These are phyloP conservation scores for Pachymerium ferrugineum DNA, from an alignment of 2,888 invertebrate genomes.

Conservation along the genomic window DNA sequence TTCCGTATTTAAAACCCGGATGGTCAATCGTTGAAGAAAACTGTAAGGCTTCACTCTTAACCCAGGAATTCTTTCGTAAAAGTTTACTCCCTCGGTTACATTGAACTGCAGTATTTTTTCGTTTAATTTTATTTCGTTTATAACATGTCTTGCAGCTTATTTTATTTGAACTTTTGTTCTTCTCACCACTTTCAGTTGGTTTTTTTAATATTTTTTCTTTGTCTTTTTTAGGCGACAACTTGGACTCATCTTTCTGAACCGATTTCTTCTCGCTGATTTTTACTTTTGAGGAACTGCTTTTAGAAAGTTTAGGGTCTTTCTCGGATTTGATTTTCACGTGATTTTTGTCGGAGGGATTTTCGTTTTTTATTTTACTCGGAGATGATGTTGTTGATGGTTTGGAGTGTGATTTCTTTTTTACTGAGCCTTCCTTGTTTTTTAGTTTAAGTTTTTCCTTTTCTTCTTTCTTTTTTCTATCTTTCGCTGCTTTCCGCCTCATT, in stretches of 20 bases:
- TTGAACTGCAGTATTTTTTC: constrained; percentile 67
- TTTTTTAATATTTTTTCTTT: not conserved
- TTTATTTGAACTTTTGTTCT: constrained; percentile 7
- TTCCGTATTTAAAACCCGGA: constrained; percentile 53
- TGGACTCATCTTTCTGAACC: too few relatives aligned
- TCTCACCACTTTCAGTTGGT: not conserved
- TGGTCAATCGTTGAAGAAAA: not conserved
- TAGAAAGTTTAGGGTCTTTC: not conserved
- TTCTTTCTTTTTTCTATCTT: not conserved
- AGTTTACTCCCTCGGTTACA: constrained; percentile 49
- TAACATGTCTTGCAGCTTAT: constrained; percentile 54
- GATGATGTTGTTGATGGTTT: not conserved
- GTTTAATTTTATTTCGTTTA: constrained; percentile 63
- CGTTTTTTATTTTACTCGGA: not conserved
- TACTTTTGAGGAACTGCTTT: not conserved
- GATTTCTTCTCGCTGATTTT: too few relatives aligned
- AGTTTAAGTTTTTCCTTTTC: not conserved
- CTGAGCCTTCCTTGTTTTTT: too few relatives aligned
- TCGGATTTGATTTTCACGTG: not conserved
- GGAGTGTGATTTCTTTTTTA: not conserved
- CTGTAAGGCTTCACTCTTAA: not conserved
- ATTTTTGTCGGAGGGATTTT: too few relatives aligned
- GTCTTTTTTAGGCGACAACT: too few relatives aligned
- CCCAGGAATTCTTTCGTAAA: constrained; percentile 10
- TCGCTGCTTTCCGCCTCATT: too few relatives aligned